Base-by-base conservation (phyloP, 2,113 vertebrate genomes). In the Natator depressus region DNA sequence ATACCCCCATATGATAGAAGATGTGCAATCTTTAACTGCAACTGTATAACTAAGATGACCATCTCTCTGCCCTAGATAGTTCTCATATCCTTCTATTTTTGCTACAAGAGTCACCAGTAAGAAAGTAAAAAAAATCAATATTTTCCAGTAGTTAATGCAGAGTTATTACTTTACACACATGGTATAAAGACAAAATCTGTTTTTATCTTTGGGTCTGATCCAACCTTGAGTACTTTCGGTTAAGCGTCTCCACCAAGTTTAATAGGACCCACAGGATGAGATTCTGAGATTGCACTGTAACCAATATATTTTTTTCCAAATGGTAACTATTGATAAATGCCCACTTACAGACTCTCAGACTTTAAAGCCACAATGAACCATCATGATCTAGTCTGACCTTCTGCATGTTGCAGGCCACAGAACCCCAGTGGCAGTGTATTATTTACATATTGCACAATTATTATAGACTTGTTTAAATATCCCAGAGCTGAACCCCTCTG, bases 231-330 rank as follows among this genome's bases (percentile, higher is more conserved):
- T 79, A 96, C 89, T 85, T 47, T 42, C 72, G 93, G 91, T 95
- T 92, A 89, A 65, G 38, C 17, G 8, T 69, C 90, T 93, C 81
- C 55, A 93, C 12, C 57, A 92, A 91, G 22, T 90, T 89, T n/a
- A 94, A 85, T 78, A 29, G 80, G 59, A 88, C 35, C 27, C 5
- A 2, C 19, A 92, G 59, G 25, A 72, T 86, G 29, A 27, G 78
- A 85, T 96, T 55, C n/a, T 87, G 75, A 86, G 46, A 84, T 80
- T 47, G 72, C 0, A 2, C 79, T 76, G 59, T 42, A 53, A 76
- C 50, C 81, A 91, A 59, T 31, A 10, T 86, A n/a, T 88, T 38
- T 92, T 88, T 89, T 92, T 86, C 83, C 76, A 93, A 94, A 79
- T 42, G 72, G n/a, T 42, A 89, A 87, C 80, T 86, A 51, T 54